Percentiles rank a stretch among this genome's conserved stretches.
Conservation (phyloP, 2,797 vertebrate species). For the Microctenopoma lineatum region DNA sequence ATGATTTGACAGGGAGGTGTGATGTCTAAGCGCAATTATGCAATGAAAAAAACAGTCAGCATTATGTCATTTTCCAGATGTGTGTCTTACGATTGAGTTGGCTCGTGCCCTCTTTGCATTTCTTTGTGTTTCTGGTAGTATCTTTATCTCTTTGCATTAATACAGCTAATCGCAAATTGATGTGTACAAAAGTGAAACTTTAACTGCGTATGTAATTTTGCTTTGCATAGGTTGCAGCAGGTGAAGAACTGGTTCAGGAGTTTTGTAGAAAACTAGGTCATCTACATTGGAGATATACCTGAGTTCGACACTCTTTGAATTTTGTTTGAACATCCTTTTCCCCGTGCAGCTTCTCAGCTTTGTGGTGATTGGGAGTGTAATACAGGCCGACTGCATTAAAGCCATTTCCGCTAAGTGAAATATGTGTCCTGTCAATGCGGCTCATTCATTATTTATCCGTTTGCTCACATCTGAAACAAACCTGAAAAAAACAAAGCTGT, state of each 20-base stretch:
- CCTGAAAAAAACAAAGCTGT: slow-evolving; percentile 73
- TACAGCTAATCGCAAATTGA: slow-evolving; percentile 23
- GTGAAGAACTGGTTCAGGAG: slow-evolving; percentile 41
- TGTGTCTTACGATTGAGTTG: slow-evolving; percentile 18
- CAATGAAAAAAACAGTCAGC: background rate
- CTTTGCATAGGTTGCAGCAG: slow-evolving; percentile 17
- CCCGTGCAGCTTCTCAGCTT: slow-evolving; percentile 49
- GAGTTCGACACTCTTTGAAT: slow-evolving; percentile 68
- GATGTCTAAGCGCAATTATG: slow-evolving; percentile 28
- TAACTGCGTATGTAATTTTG: background rate
- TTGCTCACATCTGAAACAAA: slow-evolving; percentile 83
- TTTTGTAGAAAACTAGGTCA: slow-evolving; percentile 72
- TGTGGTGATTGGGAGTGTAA: slow-evolving; percentile 73
- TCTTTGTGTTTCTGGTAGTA: slow-evolving; percentile 15
- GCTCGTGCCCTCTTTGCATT: slow-evolving; percentile 22
- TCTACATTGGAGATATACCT: slow-evolving; percentile 57
- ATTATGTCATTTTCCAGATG: slow-evolving; percentile 30
- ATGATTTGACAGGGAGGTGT: slow-evolving; percentile 38
- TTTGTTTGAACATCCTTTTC: slow-evolving; percentile 64
- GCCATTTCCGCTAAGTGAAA: slow-evolving; percentile 82
- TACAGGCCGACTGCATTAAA: slow-evolving; percentile 79
- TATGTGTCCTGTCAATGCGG: slow-evolving; percentile 79
- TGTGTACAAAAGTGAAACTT: slow-evolving; percentile 7
- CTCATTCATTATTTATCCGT: slow-evolving; percentile 85
- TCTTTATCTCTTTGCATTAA: slow-evolving; percentile 24